Percentiles rank a stretch among this genome's conserved stretches.
Evolutionary conservation across 2,113 vertebrate species (phyloP).

Genomic region (Andinoacara biseriatus): DNA sequence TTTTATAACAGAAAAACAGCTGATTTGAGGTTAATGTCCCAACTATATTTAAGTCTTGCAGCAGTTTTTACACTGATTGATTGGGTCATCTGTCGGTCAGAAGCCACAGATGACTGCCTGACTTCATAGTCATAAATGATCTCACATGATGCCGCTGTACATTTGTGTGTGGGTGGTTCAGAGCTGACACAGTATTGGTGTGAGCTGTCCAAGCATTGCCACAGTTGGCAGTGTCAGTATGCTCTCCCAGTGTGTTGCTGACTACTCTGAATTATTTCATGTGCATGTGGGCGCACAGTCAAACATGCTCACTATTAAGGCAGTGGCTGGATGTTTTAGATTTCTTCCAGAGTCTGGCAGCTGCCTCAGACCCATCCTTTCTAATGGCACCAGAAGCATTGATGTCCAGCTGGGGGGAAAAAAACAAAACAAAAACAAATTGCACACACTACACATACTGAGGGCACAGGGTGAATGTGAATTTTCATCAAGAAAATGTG

Average conservation of each 20-base stretch:
- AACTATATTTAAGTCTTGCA: neutral
- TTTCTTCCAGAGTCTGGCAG: conserved; percentile 23
- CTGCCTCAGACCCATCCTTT: neutral
- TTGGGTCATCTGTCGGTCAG: neutral
- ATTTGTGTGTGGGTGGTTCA: conserved; percentile 15
- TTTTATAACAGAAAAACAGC: neutral
- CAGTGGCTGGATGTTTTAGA: conserved; percentile 29
- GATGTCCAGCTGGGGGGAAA: neutral
- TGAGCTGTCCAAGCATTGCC: conserved; percentile 7
- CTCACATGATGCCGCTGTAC: conserved; percentile 50
- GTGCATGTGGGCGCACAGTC: conserved; percentile 9
- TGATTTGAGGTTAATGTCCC: neutral
- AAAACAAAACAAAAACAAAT: neutral
- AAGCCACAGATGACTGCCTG: conserved; percentile 23
- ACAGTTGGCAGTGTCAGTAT: conserved; percentile 13
- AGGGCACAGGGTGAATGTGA: neutral
- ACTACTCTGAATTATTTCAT: conserved; percentile 17
- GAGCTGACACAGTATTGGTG: conserved; percentile 15
- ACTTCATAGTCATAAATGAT: conserved; percentile 36
- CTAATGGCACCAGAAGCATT: neutral
- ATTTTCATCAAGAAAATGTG: neutral
- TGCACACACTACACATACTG: neutral
- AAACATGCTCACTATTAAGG: neutral
- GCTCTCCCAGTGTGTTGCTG: neutral
- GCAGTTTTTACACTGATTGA: neutral